Evolutionary conservation across 2,113 vertebrate genomes (phyloP), one percentile per base, ranked within the genome.

Genomic region (Agelaius phoeniceus): DNA sequence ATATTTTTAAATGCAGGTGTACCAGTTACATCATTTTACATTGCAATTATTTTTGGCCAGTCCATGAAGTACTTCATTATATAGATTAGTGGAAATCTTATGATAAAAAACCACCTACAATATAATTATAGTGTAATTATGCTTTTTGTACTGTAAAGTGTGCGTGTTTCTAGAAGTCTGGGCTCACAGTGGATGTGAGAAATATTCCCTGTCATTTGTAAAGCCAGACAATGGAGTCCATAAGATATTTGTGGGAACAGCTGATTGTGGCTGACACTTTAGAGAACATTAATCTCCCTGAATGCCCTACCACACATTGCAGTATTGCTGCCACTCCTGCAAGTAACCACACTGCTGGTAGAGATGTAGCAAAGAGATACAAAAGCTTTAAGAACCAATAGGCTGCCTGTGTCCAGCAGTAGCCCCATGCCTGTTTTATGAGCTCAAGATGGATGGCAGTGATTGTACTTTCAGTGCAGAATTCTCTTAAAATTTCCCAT

Each of bases 1-100:
- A 11, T 90, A 61, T 84, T 92, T 96, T 87, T 89, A 80, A 96
- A 75, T 58, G 21, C 76, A 95, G 90, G 80, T 93, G 31, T 49
- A 74, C 58, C 71, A 63, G 35, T 67, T 81, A 35, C 46, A 24
- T 75, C 4, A 78, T 89, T 96, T 96, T 72, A 65, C 22, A 62
- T 31, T 28, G 7, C n/a, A 88, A 88, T 94, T 90, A 43, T 54
- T 95, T 82, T 92, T 52, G 86, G 52, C 46, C 61, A 68, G 49
- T 49, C 66, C 71, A 71, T 78, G 59, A 95, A 86, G 18, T 74
- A 67, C 39, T 30, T 91, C 5, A 2, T 77, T 90, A 78, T 51
- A 46, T 8, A 72, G 13, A 46, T 89, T 51, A 91, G 35, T 75
- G 39, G 35, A 92, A 95, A 90, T 75, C 33, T 88, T 77, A 66